Percentiles rank a stretch among this genome's conserved stretches.
These are phyloP conservation scores for Smittia sp. DNA, from an alignment of 2,888 invertebrate species.

Conservation along the genomic window DNA sequence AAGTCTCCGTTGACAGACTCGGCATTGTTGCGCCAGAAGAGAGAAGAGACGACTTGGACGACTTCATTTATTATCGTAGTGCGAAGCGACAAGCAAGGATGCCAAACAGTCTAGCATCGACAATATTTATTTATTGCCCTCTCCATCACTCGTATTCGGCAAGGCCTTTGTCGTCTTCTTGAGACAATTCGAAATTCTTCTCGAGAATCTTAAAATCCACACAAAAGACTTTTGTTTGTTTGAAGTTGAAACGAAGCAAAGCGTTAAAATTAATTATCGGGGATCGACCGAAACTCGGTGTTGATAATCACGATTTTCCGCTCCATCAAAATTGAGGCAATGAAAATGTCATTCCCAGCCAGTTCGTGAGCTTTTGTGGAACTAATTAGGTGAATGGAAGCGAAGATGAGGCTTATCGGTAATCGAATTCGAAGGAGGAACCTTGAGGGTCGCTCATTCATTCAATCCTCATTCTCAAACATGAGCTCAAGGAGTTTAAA, in stretches of 20 bases:
- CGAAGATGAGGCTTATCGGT: neutral
- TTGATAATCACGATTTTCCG: slow-evolving; percentile 27
- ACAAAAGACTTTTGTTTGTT: slow-evolving; percentile 8
- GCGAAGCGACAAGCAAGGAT: neutral
- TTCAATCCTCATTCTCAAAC: neutral
- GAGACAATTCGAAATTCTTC: neutral
- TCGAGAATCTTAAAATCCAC: neutral
- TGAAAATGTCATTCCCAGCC: slow-evolving; percentile 29
- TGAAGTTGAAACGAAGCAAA: neutral
- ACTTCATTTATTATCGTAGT: slow-evolving; percentile 8
- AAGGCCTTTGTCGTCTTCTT: neutral
- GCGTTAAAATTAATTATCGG: neutral
- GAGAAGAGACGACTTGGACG: neutral
- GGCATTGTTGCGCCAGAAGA: neutral
- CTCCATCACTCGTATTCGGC: neutral
- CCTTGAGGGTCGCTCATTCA: slow-evolving; percentile 7
- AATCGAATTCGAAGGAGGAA: neutral
- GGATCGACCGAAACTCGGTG: neutral
- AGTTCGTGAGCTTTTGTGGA: neutral
- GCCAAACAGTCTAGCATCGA: slow-evolving; percentile 23
- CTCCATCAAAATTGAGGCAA: slow-evolving; percentile 21
- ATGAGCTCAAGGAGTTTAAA: neutral
- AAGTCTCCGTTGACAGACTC: neutral
- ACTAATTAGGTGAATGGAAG: slow-evolving; percentile 28
- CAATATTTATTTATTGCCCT: slow-evolving; percentile 22